phyloP scores from a whole-genome alignment of 2,113 vertebrate genomes.

The Tyto alba region DNA sequence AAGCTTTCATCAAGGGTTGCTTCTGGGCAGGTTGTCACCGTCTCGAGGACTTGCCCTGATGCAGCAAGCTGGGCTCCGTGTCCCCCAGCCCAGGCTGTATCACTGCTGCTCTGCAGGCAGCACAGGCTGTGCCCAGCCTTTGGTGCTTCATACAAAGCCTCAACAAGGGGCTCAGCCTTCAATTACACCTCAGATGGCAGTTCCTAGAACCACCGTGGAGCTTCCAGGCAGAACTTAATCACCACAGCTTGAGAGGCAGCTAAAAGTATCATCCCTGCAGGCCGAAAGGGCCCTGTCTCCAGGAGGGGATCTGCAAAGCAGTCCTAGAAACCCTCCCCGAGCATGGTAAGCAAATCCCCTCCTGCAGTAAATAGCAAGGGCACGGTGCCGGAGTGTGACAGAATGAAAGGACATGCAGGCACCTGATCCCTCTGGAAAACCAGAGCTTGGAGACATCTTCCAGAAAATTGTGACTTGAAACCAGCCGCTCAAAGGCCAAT shows the following conservation, averaged over 20 bases:
- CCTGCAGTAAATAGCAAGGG: constrained; percentile 39
- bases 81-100: neutral
- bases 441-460: neutral
- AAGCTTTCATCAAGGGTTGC: neutral
- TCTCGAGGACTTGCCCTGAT: neutral
- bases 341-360: neutral
- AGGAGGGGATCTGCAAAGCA: neutral
- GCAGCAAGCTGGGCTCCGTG: neutral
- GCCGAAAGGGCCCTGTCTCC: neutral
- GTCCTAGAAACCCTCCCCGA: neutral
- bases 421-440: constrained; percentile 29
- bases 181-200: neutral
- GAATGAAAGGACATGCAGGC: neutral
- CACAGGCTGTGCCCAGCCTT: neutral
- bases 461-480: constrained; percentile 37
- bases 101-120: neutral
- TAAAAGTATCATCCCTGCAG: neutral
- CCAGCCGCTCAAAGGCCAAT: neutral
- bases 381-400: constrained; percentile 4
- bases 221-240: constrained; percentile 31
- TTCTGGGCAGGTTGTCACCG: neutral
- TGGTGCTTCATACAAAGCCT: neutral
- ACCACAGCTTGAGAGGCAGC: neutral
- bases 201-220: constrained; percentile 7
- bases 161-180: neutral